Percentiles rank a stretch among this genome's conserved stretches.
These are phyloP conservation scores for Sebastes iracundus DNA, from an alignment of 2,797 vertebrate species.

Conservation along the genomic window DNA sequence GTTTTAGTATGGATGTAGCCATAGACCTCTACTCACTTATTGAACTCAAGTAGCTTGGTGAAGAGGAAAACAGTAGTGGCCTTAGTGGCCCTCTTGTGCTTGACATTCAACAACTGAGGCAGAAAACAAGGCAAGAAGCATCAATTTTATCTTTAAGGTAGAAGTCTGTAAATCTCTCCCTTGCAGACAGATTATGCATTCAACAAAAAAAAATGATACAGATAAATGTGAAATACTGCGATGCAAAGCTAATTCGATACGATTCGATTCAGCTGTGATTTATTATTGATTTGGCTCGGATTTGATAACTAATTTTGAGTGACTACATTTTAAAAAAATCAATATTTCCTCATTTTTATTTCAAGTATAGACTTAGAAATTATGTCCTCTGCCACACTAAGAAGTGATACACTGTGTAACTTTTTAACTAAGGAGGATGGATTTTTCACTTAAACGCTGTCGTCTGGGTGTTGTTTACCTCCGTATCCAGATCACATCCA, in stretches of 20 bases:
- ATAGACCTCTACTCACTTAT: conserved; percentile 16
- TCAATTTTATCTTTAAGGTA: not conserved
- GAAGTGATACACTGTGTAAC: not conserved
- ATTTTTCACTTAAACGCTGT: not conserved
- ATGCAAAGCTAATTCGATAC: not conserved
- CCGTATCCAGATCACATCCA: not conserved
- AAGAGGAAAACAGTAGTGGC: conserved; percentile 43
- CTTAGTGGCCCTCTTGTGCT: conserved; percentile 24
- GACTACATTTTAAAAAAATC: not conserved
- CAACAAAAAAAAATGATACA: not conserved
- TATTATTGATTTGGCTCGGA: not conserved
- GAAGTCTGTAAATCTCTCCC: not conserved
- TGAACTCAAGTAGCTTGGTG: conserved; percentile 39
- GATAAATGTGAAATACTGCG: not conserved
- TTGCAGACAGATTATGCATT: not conserved
- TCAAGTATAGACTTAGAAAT: not conserved
- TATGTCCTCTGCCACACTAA: not conserved
- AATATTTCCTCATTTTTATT: not conserved
- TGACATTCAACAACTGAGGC: not conserved
- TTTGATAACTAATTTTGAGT: not conserved
- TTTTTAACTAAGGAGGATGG: not conserved
- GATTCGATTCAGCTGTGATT: not conserved
- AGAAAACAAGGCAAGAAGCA: not conserved
- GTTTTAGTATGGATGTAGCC: not conserved
- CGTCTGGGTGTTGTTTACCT: not conserved